phyloP scores from a whole-genome alignment of 1,140 invertebrate genomes.

The Drosophila oshimai region DNA sequence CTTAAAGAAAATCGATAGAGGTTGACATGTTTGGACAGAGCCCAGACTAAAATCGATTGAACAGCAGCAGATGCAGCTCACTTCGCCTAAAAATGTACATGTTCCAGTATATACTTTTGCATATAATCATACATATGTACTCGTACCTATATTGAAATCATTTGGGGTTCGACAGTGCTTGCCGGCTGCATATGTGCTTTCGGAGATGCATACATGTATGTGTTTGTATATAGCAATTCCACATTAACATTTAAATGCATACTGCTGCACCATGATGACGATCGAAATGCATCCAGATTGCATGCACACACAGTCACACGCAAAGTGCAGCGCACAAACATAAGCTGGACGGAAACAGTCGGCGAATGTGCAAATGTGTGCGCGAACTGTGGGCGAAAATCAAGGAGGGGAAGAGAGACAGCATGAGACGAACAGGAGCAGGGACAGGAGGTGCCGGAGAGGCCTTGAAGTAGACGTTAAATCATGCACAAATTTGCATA shows the following conservation, averaged over 20 bases:
- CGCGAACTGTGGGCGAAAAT: not conserved
- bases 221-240: constrained; percentile 12
- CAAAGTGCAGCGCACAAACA: constrained; percentile 36
- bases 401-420: constrained; percentile 2
- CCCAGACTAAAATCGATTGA: constrained; percentile 11
- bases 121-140: not conserved
- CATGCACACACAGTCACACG: constrained; percentile 4
- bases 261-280: constrained; percentile 42
- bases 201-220: not conserved
- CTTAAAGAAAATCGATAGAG: constrained; percentile 16
- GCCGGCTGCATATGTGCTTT: not conserved
- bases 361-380: not conserved
- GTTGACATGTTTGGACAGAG: not conserved
- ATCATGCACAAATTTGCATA: constrained; percentile 58
- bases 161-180: not conserved
- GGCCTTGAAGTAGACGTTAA: constrained; percentile 60
- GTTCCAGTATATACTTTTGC: not conserved
- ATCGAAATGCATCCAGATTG: constrained; percentile 61
- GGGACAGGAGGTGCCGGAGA: constrained; percentile 6
- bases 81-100: not conserved
- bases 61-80: not conserved
- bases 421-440: not conserved
- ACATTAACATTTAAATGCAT: constrained; percentile 28
- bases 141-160: not conserved
- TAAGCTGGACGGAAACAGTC: constrained; percentile 53